Conservation (phyloP, 2,113 vertebrate species). For the mouse (Mus musculus) region GRCm39 chr15:19770501-19771000, state of each 20-base stretch:
- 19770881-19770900: background rate
- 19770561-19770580: no score
- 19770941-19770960: background rate
- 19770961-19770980: background rate
- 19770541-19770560: no score
- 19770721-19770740: background rate
- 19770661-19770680: background rate
- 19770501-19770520: no score
- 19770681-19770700: background rate
- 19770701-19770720: fast-evolving
- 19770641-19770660: fast-evolving
- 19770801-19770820: background rate
- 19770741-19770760: background rate
- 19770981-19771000: background rate
- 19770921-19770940: background rate
- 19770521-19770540: no score
- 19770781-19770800: background rate
- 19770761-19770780: background rate
- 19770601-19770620: no score
- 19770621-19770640: no score
- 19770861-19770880: background rate
- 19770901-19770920: background rate
- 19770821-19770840: background rate
- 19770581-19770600: no score
- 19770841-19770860: background rate